Conservation (phyloP, 2,888 invertebrate genomes). For the Cynaeus angustus region DNA sequence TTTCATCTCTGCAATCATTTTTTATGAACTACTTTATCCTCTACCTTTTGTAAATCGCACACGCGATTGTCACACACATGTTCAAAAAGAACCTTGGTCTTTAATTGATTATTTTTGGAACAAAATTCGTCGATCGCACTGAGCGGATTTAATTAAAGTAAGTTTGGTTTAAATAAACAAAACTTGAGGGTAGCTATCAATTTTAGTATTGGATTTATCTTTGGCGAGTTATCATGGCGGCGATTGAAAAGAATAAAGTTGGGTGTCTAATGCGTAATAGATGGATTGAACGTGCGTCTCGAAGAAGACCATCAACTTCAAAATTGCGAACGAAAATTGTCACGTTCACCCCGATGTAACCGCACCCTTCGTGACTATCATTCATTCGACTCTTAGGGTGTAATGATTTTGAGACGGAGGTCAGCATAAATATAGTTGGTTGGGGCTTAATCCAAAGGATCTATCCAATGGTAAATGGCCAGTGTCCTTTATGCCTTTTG, state of each 20-base stretch:
- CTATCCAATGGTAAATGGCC: constrained; percentile 25
- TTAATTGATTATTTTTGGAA: no score
- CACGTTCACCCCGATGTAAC: constrained; percentile 5
- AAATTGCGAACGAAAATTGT: constrained; percentile 20
- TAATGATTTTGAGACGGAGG: constrained; percentile 27
- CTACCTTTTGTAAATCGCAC: constrained; percentile 30
- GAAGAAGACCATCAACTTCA: constrained; percentile 3
- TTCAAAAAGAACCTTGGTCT: no score
- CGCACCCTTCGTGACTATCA: constrained; percentile 24
- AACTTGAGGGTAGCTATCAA: background rate
- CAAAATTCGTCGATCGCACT: no score
- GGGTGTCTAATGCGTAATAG: background rate
- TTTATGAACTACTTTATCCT: constrained; percentile 42
- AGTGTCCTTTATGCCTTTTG: constrained; percentile 22
- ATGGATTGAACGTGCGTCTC: constrained; percentile 3
- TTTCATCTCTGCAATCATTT: constrained; percentile 50
- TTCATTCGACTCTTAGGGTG: constrained; percentile 19
- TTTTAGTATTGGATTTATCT: background rate
- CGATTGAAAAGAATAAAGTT: constrained; percentile 1
- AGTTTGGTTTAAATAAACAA: background rate
- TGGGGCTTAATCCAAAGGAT: constrained; percentile 16
- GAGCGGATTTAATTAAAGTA: background rate
- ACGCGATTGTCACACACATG: constrained; percentile 23
- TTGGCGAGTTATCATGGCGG: background rate
- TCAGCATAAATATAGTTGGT: constrained; percentile 26